Evolutionary conservation across 2,888 invertebrate species (phyloP), one percentile per base, ranked within the genome.

Genomic region (Cheilosia grossa): DNA sequence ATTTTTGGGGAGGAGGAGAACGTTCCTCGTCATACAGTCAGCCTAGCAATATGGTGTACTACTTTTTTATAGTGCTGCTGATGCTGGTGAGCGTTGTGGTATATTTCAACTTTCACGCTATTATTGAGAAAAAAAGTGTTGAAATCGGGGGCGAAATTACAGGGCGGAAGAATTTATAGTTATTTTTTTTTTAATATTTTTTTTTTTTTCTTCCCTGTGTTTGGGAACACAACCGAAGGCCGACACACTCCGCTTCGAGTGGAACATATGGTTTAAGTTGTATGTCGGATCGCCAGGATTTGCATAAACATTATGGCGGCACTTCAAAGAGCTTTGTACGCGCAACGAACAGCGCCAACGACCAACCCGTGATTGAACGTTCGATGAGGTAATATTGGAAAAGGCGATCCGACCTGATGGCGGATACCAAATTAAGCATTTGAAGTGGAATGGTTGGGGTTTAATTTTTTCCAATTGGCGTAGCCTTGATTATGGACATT

Each of bases 21-120:
- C n/a, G 47, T 44, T 51, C 51, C n/a, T 63, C 33, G 42, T 63
- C 33, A 42, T 13, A 54, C 15, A 15, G 15, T 19, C 17, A 2
- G 67, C 51, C 42, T 51, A 30, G 53, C 27, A 17, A n/a, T 44
- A 44, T 17, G 44, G 44, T 44, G 44, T 37, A 47, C 19, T 21
- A 33, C 4, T 64, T 72, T 74, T 64, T 72, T 74, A 64, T 51
- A 44, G 67, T 58, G 77, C 61, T 17, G n/a, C 9, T 49, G 30
- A 30, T 30, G 30, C 30, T 30, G 9, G 9, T 30, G 30, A 7
- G 67, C 58, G 63, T 64, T 83, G 59, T 83, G 80, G 80, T 61
- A 49, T 66, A 85, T 77, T 67, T 85, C 81, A 77, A 51, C 67
- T 81, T 81, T 85, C 75, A 64, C 49, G 75, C 63, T 47, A 56